phyloP scores from a whole-genome alignment of 2,113 vertebrate genomes.

The Elachura formosa region DNA sequence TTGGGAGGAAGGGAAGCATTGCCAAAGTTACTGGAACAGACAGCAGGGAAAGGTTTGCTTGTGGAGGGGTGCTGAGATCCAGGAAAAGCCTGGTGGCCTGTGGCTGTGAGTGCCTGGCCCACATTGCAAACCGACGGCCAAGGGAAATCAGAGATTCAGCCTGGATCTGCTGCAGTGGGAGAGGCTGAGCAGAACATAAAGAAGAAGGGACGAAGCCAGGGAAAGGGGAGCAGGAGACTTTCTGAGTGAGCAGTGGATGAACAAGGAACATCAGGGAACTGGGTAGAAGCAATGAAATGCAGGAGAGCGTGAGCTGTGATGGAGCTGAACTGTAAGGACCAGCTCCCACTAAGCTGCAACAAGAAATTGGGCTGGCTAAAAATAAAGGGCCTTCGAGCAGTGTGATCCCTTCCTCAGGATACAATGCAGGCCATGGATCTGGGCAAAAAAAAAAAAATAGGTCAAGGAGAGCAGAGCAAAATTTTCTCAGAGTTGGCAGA shows the following conservation, averaged over 20 bases:
- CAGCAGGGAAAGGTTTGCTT: neutral
- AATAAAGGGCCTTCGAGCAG: conserved; percentile 39
- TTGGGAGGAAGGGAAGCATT: neutral
- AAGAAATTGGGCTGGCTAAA: conserved; percentile 39
- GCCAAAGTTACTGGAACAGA: neutral
- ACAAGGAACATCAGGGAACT: neutral
- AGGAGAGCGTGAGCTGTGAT: neutral
- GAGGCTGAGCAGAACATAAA: neutral
- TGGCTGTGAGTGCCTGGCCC: neutral
- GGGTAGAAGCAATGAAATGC: neutral
- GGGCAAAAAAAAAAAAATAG: neutral
- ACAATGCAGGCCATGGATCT: accelerated
- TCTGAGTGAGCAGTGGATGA: neutral
- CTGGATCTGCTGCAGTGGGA: neutral
- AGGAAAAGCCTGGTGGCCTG: neutral
- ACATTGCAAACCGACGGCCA: neutral
- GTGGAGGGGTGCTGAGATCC: neutral
- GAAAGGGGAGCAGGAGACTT: neutral
- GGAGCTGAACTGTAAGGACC: neutral
- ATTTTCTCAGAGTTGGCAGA: neutral
- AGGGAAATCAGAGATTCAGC: neutral
- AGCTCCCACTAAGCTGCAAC: neutral
- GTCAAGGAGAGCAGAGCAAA: neutral
- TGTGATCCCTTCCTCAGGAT: neutral
- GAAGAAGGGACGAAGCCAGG: neutral